Percentiles rank a stretch among this genome's conserved stretches.
These are phyloP conservation scores for Tubulanus polymorphus DNA, from an alignment of 2,888 invertebrate genomes.

Conservation along the genomic window DNA sequence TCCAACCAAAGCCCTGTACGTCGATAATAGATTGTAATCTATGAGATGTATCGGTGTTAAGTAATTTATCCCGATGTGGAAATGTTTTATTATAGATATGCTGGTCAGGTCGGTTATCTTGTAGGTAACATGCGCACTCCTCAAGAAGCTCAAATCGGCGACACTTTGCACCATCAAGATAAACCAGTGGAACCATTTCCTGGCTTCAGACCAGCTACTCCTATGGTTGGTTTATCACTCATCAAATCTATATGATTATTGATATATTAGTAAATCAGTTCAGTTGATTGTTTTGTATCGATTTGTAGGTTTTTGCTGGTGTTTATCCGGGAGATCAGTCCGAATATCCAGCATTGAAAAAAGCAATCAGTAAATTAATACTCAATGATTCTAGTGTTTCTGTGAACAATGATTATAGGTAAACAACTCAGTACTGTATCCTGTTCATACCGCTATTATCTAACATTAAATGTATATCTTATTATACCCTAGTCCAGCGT, in stretches of 20 bases:
- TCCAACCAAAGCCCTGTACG: slow-evolving; percentile 38
- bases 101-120: slow-evolving; percentile 92
- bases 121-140: slow-evolving; percentile 74
- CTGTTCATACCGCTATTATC: not conserved
- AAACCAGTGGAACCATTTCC: slow-evolving; percentile 60
- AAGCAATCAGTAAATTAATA: slow-evolving; percentile 84
- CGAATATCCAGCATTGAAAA: slow-evolving; percentile 68
- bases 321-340: slow-evolving; percentile 89
- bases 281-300: not conserved
- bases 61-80: too few relatives aligned
- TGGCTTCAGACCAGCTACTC: slow-evolving; percentile 67
- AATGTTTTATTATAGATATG: slow-evolving; percentile 54
- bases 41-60: too few relatives aligned
- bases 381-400: slow-evolving; percentile 91
- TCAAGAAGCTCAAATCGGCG: slow-evolving; percentile 72
- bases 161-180: slow-evolving; percentile 64
- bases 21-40: too few relatives aligned
- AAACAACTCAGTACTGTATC: slow-evolving; percentile 19
- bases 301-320: slow-evolving; percentile 70
- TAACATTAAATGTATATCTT: not conserved
- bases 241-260: not conserved
- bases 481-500: slow-evolving; percentile 49
- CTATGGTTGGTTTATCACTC: slow-evolving; percentile 60
- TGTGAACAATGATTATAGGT: slow-evolving; percentile 78
- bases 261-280: not conserved